Evolutionary conservation across 2,113 vertebrate genomes (phyloP).

Genomic region (Isurus oxyrinchus): DNA sequence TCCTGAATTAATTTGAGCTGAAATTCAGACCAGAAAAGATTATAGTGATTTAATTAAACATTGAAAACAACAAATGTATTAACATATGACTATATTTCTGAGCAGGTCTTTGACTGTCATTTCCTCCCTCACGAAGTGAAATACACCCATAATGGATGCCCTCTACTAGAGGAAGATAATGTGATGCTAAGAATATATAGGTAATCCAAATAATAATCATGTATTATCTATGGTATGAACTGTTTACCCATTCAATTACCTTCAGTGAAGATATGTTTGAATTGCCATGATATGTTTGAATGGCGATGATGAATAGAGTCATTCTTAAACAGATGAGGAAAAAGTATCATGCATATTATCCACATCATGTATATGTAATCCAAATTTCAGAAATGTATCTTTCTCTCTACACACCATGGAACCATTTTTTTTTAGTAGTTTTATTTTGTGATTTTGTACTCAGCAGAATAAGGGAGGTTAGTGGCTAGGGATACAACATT

Average conservation of each 20-base stretch:
- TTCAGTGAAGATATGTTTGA: background rate
- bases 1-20: background rate
- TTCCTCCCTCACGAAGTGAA: conserved; percentile 57
- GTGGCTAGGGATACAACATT: background rate
- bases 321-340: background rate
- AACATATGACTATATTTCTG: conserved; percentile 24
- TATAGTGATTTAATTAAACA: background rate
- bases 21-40: background rate
- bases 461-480: background rate
- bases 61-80: background rate
- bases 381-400: background rate
- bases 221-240: background rate
- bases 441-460: background rate
- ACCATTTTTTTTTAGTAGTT: background rate
- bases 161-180: conserved; percentile 54
- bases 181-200: conserved; percentile 58
- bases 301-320: background rate
- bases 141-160: conserved; percentile 54
- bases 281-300: background rate
- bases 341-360: background rate
- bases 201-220: conserved; percentile 41
- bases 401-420: background rate
- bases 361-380: background rate
- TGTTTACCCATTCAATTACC: background rate
- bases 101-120: conserved; percentile 60